Conservation (phyloP, 1,140 invertebrate species). For the Zophobas morio region DNA sequence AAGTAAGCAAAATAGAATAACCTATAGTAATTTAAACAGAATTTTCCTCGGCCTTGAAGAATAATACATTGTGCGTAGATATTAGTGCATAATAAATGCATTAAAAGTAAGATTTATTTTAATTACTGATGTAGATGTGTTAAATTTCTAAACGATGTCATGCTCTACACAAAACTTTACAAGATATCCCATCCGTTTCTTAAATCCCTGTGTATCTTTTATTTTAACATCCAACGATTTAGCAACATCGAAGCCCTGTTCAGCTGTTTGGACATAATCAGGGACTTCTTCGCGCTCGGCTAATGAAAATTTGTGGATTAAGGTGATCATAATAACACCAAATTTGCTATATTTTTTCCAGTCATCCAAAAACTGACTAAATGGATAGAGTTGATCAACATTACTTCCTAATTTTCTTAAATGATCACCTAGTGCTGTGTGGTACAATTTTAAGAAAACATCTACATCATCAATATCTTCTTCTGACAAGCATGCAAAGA, state of each 20-base stretch:
- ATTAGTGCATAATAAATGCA: too few species aligned
- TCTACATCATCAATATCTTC: slow-evolving; percentile 55
- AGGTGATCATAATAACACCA: slow-evolving; percentile 64
- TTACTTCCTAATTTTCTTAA: slow-evolving; percentile 61
- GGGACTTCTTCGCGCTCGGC: slow-evolving; percentile 21
- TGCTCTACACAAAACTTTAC: too few species aligned
- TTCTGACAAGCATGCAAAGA: slow-evolving; percentile 70
- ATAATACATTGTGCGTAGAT: too few species aligned
- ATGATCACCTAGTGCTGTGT: slow-evolving; percentile 48
- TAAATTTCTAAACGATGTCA: too few species aligned
- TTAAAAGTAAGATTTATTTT: too few species aligned
- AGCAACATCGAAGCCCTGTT: not conserved
- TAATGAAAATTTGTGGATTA: slow-evolving; percentile 61
- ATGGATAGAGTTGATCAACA: slow-evolving; percentile 68
- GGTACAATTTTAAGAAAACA: slow-evolving; percentile 52
- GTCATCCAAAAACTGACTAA: slow-evolving; percentile 66
- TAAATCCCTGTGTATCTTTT: too few species aligned
- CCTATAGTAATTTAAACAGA: too few species aligned
- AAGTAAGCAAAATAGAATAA: too few species aligned
- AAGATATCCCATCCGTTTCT: too few species aligned
- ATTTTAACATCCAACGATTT: too few species aligned
- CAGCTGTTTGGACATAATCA: not conserved
- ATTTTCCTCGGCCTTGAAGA: too few species aligned
- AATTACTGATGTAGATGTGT: too few species aligned
- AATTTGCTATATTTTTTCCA: slow-evolving; percentile 63